Conservation (phyloP, 2,888 invertebrate genomes). For the Spodoptera picta region DNA sequence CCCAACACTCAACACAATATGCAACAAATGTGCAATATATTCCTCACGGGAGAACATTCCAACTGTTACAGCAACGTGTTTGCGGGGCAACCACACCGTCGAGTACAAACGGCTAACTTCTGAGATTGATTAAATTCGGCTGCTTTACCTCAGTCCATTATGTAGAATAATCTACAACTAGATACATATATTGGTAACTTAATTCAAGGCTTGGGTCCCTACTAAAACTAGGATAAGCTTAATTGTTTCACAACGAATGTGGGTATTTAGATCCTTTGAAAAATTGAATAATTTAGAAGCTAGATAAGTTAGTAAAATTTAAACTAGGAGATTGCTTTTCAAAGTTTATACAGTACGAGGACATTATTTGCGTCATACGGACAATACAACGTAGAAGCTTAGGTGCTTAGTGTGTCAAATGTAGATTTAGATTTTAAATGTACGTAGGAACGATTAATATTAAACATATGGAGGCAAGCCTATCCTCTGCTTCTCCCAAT, state of each 20-base stretch:
- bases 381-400: no score
- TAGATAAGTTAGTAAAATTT: slow-evolving; percentile 6
- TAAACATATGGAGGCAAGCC: no score
- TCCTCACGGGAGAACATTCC: slow-evolving; percentile 44
- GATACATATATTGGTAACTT: slow-evolving; percentile 4
- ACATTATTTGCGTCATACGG: not conserved
- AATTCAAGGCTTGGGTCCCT: slow-evolving; percentile 13
- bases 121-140: slow-evolving; percentile 50
- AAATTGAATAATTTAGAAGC: slow-evolving; percentile 17
- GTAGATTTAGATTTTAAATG: no score
- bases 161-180: slow-evolving; percentile 12
- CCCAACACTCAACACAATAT: slow-evolving; percentile 68
- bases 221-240: slow-evolving; percentile 18
- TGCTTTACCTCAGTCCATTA: slow-evolving; percentile 18
- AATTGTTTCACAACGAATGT: slow-evolving; percentile 1
- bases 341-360: slow-evolving; percentile 2
- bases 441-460: no score
- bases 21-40: slow-evolving; percentile 72
- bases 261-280: slow-evolving; percentile 10
- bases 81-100: slow-evolving; percentile 36
- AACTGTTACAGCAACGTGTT: slow-evolving; percentile 46
- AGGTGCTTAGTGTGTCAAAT: no score
- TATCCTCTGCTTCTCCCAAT: no score
- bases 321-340: slow-evolving; percentile 12
- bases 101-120: slow-evolving; percentile 41